Percentiles rank a stretch among this genome's conserved stretches.
These are phyloP conservation scores for Pseudorectes ferrugineus DNA, from an alignment of 2,113 vertebrate genomes.

Conservation along the genomic window DNA sequence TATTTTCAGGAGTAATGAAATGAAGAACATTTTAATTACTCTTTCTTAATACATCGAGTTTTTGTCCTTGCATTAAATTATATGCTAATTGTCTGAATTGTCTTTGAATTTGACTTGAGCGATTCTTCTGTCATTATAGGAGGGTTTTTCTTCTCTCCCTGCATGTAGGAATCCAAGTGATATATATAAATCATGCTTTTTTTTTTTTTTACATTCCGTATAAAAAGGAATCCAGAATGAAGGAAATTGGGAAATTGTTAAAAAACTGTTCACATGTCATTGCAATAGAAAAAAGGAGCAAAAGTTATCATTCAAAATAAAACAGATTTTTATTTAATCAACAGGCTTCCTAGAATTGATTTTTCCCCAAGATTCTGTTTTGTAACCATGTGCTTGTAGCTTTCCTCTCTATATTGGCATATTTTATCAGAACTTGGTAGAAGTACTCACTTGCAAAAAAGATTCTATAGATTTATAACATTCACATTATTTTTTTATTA, in stretches of 20 bases:
- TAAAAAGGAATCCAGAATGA: background rate
- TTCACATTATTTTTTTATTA: background rate
- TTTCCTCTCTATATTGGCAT: background rate
- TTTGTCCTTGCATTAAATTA: background rate
- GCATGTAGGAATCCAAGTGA: background rate
- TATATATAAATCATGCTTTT: background rate
- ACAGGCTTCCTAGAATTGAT: background rate
- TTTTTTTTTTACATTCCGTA: background rate
- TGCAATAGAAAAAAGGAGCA: background rate
- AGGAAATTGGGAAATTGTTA: background rate
- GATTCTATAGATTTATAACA: background rate
- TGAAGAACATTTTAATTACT: background rate
- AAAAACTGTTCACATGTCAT: background rate
- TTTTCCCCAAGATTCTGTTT: background rate
- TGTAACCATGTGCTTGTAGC: fast-evolving
- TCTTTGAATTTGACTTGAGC: background rate
- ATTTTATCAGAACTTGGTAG: background rate
- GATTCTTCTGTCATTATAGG: background rate
- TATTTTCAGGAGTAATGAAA: background rate
- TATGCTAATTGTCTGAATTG: background rate
- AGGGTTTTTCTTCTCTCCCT: background rate
- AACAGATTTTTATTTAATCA: background rate
- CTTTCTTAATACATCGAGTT: background rate
- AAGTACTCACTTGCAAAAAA: background rate
- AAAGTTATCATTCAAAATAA: background rate